These are phyloP conservation scores for Scolanthus callimorphus DNA, from an alignment of 92 coral and sea anemone genomes.

Conservation along the genomic window DNA sequence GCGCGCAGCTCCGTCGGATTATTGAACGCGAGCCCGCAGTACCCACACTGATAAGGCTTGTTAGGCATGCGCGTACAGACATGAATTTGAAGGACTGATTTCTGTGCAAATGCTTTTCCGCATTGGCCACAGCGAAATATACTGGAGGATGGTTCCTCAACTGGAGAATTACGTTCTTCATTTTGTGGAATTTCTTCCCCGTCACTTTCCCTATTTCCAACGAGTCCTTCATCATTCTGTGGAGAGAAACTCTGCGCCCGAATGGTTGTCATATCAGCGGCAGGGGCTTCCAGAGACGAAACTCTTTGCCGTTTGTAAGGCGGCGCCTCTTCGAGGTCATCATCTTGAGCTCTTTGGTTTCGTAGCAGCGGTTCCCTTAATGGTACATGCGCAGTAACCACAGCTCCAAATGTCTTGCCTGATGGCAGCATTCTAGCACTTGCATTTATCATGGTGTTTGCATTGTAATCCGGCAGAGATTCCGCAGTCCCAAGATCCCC, in stretches of 20 bases:
- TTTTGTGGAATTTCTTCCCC: too few relatives aligned
- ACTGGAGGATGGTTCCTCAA: conserved; percentile 4
- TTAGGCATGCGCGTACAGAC: conserved; percentile 35
- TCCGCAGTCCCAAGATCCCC: conserved; percentile 35
- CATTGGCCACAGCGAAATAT: conserved; percentile 40
- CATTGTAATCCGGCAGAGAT: background rate
- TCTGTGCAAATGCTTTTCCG: conserved; percentile 31
- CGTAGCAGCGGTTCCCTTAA: background rate
- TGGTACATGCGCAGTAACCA: background rate
- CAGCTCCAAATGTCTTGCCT: background rate
- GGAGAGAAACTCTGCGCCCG: too few relatives aligned
- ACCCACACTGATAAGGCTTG: conserved; percentile 58
- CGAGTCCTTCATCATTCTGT: background rate
- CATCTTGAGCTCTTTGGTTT: background rate
- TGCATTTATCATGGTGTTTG: background rate
- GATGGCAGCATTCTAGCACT: background rate
- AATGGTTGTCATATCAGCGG: too few relatives aligned
- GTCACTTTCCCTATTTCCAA: background rate
- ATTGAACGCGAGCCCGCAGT: conserved; percentile 47
- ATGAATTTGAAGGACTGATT: conserved; percentile 20
- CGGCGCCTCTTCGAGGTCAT: background rate
- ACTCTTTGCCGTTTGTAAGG: background rate
- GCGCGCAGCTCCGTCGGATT: conserved; percentile 52
- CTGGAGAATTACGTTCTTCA: background rate
- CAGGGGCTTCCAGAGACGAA: too few relatives aligned